Conservation (phyloP, 2,888 invertebrate species). For the Noctua comes region DNA sequence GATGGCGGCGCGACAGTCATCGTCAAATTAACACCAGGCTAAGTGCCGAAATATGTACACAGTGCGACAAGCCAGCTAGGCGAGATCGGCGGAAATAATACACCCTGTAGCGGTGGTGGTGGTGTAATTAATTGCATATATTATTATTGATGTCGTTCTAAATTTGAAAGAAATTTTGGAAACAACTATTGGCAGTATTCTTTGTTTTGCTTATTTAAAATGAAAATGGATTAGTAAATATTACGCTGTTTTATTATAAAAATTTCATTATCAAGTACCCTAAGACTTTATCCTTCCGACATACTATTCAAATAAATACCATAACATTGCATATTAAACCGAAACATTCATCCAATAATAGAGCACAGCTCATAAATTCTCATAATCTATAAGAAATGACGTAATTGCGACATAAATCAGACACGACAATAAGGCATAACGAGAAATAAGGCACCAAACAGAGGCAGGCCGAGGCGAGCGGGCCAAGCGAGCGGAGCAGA, state of each 20-base stretch:
- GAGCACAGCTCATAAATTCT: conserved; percentile 31
- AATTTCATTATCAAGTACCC: neutral
- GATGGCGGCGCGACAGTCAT: conserved; percentile 87
- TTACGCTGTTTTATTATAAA: neutral
- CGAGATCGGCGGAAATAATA: conserved; percentile 76
- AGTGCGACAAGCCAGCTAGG: conserved; percentile 75
- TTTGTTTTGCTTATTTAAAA: neutral
- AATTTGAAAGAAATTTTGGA: neutral
- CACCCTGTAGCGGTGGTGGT: conserved; percentile 56
- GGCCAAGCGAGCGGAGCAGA: conserved; percentile 48
- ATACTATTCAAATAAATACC: conserved; percentile 8
- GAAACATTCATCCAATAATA: conserved; percentile 18
- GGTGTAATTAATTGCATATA: conserved; percentile 56
- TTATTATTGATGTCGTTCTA: conserved; percentile 49
- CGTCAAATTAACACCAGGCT: conserved; percentile 86
- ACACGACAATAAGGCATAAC: conserved; percentile 71
- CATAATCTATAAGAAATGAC: conserved; percentile 55
- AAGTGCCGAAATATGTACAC: conserved; percentile 89
- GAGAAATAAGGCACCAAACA: conserved; percentile 68
- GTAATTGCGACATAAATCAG: conserved; percentile 66
- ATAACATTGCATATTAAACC: conserved; percentile 12
- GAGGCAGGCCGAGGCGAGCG: conserved; percentile 42
- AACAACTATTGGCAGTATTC: neutral
- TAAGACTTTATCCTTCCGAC: neutral
- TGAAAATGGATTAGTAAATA: neutral